Evolutionary conservation across 2,797 vertebrate genomes (phyloP).

Genomic region (Poeciliopsis turneri): DNA sequence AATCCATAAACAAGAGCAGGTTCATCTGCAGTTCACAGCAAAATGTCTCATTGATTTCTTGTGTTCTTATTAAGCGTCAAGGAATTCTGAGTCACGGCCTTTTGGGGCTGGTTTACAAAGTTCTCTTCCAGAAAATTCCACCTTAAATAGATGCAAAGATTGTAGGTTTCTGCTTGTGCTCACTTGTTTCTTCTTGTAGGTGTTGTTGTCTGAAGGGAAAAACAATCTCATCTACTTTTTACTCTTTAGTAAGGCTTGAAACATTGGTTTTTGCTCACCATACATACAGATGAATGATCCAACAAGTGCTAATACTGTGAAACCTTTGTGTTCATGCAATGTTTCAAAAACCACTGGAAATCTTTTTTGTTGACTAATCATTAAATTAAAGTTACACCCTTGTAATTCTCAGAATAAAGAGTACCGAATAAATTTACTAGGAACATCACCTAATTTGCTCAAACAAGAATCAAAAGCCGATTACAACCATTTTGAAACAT

Average conservation of each 20-base stretch:
- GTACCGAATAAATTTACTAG: neutral
- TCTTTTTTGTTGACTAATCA: neutral
- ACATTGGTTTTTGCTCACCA: neutral
- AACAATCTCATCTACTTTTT: neutral
- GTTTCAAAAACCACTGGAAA: neutral
- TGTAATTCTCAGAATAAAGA: neutral
- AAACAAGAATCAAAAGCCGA: neutral
- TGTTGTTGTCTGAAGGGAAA: neutral
- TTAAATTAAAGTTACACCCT: neutral
- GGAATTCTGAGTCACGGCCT: conserved; percentile 40
- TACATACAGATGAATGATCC: neutral
- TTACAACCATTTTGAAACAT: neutral
- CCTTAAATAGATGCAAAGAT: conserved; percentile 20
- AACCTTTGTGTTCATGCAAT: neutral
- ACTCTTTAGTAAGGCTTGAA: neutral
- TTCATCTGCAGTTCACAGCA: conserved; percentile 73
- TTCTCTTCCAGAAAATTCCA: conserved; percentile 22
- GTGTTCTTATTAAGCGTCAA: conserved; percentile 45
- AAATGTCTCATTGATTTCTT: conserved; percentile 70
- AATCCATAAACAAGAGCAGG: conserved; percentile 69
- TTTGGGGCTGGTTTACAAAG: conserved; percentile 34
- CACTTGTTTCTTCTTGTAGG: neutral
- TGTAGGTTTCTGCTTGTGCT: conserved; percentile 4
- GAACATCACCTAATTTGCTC: neutral
- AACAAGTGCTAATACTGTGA: neutral